phyloP scores from a whole-genome alignment of 2,888 invertebrate species.

The Agrochola litura region DNA sequence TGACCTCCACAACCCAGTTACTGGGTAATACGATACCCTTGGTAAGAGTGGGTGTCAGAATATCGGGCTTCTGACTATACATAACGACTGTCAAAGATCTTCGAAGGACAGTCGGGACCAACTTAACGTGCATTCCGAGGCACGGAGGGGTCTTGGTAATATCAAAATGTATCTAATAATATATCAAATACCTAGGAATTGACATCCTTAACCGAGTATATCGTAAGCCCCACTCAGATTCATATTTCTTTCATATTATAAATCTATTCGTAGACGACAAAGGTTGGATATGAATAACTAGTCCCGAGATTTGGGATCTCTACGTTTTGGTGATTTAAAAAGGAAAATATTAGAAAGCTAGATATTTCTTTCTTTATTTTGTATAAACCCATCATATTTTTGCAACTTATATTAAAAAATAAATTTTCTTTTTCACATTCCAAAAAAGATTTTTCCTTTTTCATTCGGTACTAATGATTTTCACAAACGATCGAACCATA shows the following conservation, averaged over 20 bases:
- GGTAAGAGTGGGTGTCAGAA: no score
- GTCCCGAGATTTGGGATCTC: conserved; percentile 46
- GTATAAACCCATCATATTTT: not conserved
- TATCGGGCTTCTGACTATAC: no score
- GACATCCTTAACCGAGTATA: conserved; percentile 7
- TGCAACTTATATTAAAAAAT: no score
- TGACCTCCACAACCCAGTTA: no score
- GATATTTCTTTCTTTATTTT: not conserved
- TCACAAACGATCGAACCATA: no score
- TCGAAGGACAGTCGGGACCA: no score
- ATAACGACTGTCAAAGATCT: no score
- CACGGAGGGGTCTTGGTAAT: conserved; percentile 1
- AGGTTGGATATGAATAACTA: conserved; percentile 59
- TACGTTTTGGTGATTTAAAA: conserved; percentile 23
- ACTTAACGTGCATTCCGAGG: no score
- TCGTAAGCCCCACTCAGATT: conserved; percentile 16
- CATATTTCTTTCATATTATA: conserved; percentile 60
- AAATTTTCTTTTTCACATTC: not conserved
- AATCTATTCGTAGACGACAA: conserved; percentile 57
- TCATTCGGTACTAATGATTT: not conserved
- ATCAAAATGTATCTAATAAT: conserved; percentile 17
- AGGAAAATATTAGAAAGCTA: conserved; percentile 31
- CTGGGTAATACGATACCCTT: no score
- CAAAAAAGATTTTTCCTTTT: not conserved
- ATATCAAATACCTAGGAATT: conserved; percentile 21